Base-by-base conservation (phyloP, 2,888 invertebrate genomes). In the Xylota sylvarum region DNA sequence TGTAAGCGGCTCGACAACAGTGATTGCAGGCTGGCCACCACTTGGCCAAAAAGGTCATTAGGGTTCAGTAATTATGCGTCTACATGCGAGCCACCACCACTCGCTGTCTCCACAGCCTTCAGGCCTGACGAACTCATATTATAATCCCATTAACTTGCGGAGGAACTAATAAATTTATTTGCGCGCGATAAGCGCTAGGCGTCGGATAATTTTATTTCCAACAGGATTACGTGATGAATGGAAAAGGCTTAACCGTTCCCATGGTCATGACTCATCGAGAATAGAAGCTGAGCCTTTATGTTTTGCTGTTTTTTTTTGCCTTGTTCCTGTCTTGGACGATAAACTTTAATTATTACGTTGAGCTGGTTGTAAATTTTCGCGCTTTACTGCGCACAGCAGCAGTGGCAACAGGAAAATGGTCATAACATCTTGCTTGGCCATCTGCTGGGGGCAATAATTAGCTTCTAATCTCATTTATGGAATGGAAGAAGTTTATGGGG, bases 131-230 rank as follows among this genome's bases (percentile, higher is more conserved):
- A 67, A 70, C 77, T 73, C 86, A 67, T 86, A 86, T 86, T 86
- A 86, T 78, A 86, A 86, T 86, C 82, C 82, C 86, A 86, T 86
- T 82, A 86, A 76, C 62, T 74, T 69, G 72, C 40, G 62, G 48
- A 56, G 67, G 48, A 56, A 43, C 82, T 82, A 82, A 78, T 78
- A 86, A 82, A 86, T 86, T 86, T 86, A 82, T 86, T 86, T 78
- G 73, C 67, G 73, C 56, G 56, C 69, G 82, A 86, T 82, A 86
- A 76, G 72, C 74, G 46, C 85, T 58, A 76, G 80, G 76, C 85
- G 80, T 76, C 55, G 70, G 76, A 52, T 76, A 72, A 72, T 76
- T 76, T 80, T 85, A 70, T 84, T 81, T 40, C 32, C 70, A 67
- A 55, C 60, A 85, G 74, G 67, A 77, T 69, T 73, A 81, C 67